Evolutionary conservation across 2,888 invertebrate genomes (phyloP), one percentile per base, ranked within the genome.

Genomic region (Apotomis betuletana): DNA sequence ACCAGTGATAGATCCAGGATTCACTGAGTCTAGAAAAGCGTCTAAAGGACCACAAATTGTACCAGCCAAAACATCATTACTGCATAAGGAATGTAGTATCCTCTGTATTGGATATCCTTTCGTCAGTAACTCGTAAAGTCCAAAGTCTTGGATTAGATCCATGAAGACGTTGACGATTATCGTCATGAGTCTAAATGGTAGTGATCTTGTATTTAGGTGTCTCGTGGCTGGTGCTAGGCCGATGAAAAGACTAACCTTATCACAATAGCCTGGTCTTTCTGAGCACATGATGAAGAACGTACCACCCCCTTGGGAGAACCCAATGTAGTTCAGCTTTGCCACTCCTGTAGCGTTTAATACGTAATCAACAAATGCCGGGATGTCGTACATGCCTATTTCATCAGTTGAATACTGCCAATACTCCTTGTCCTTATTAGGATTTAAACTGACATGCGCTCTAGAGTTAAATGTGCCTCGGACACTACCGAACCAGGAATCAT

Each of bases 341-440:
- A 27, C 36, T 5, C 62, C 52, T 0, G 72, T 67, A 0, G 1
- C 13, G 13, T 51, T 5, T 9, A 72, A 41, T 1, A 72, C 61
- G 38, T 67, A 58, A 51, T 72, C 62, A 8, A 72, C 36, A 13
- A 58, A 46, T 6, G 67, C 94, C 4, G 97, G 96, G 12, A 97
- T 78, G 85, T 97, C 97, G 78, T 88, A 94, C 54, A 89, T 80
- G 0, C 95, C 96, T 85, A 97, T 96, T 80, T 96, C 95, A 15
- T 70, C 70, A 0, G 60, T 60, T 2, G 64, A 41, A 27, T 62
- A 95, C 54, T 94, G 81, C 95, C 95, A 95, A 81, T 92, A 95
- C 38, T 87, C 80, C 3, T 80, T 49, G 52, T 94, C 89, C 49
- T 69, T 77, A 0, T 79, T 81, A 0, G 91, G 85, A 68, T 90